Evolutionary conservation across 1,140 invertebrate genomes (phyloP).

Genomic region (Lepidurus packardi): DNA sequence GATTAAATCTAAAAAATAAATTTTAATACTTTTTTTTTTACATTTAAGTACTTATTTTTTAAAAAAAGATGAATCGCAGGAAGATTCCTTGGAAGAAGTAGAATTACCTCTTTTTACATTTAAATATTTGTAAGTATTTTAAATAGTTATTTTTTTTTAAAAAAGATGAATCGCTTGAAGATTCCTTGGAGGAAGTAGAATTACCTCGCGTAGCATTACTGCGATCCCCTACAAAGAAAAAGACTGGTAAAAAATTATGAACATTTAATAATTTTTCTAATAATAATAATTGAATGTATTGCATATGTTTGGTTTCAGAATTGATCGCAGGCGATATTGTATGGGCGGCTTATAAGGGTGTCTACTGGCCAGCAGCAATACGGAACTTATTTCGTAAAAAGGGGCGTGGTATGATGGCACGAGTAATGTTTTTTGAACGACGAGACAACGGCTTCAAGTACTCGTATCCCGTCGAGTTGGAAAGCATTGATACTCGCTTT

Average conservation of each 20-base stretch:
- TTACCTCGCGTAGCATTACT: neutral
- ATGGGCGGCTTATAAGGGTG: neutral
- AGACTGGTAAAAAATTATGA: neutral
- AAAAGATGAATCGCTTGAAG: neutral
- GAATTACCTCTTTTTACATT: neutral
- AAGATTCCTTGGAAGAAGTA: neutral
- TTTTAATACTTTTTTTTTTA: neutral
- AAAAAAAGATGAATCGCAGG: neutral
- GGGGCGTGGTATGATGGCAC: neutral
- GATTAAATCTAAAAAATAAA: neutral
- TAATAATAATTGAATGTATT: too few species aligned
- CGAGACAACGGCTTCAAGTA: neutral
- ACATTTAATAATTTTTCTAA: too few species aligned
- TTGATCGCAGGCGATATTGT: neutral
- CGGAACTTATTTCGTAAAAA: neutral
- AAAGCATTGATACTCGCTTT: neutral
- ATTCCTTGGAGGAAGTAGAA: neutral
- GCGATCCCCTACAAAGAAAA: neutral
- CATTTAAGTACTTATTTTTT: neutral
- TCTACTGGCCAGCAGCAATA: conserved; percentile 8
- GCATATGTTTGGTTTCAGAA: neutral
- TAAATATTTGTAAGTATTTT: neutral
- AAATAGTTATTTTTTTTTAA: too few species aligned
- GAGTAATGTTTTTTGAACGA: neutral
- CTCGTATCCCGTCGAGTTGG: neutral